Percentiles rank a stretch among this genome's conserved stretches.
These are phyloP conservation scores for Brachyptera putata DNA, from an alignment of 2,888 invertebrate species.

Conservation along the genomic window DNA sequence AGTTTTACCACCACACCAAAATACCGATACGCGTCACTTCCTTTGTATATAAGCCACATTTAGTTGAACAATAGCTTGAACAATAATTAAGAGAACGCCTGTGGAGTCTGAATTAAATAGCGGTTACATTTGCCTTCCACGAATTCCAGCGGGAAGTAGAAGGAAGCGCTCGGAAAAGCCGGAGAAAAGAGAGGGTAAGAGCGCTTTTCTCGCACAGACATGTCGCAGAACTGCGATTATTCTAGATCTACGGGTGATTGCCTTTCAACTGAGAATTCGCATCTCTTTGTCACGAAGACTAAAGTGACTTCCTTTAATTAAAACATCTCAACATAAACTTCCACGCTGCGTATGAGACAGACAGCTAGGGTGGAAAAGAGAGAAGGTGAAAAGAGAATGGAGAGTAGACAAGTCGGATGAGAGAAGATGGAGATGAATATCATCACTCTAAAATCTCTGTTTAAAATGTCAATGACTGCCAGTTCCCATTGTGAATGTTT, in stretches of 20 bases:
- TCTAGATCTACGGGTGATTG: no score
- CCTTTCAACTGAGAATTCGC: not conserved
- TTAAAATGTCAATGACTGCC: not conserved
- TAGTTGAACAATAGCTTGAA: not conserved
- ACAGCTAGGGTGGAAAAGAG: no score
- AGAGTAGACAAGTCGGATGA: slow-evolving; percentile 6
- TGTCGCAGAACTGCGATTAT: no score
- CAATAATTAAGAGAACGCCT: not conserved
- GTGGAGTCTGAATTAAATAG: not conserved
- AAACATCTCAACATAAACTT: slow-evolving; percentile 18
- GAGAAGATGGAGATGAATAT: not conserved
- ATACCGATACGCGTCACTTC: no score
- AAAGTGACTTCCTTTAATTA: slow-evolving; percentile 19
- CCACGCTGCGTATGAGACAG: not conserved
- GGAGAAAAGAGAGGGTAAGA: no score
- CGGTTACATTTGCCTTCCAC: not conserved
- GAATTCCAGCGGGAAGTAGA: not conserved
- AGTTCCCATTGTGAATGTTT: not conserved
- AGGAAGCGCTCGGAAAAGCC: no score
- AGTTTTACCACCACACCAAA: no score
- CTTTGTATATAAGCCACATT: no score
- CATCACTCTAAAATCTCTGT: no score
- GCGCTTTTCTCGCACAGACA: no score
- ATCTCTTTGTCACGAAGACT: not conserved
- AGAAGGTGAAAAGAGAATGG: not conserved